Evolutionary conservation across 2,888 invertebrate species (phyloP).

Genomic region (Epinotia ramella): DNA sequence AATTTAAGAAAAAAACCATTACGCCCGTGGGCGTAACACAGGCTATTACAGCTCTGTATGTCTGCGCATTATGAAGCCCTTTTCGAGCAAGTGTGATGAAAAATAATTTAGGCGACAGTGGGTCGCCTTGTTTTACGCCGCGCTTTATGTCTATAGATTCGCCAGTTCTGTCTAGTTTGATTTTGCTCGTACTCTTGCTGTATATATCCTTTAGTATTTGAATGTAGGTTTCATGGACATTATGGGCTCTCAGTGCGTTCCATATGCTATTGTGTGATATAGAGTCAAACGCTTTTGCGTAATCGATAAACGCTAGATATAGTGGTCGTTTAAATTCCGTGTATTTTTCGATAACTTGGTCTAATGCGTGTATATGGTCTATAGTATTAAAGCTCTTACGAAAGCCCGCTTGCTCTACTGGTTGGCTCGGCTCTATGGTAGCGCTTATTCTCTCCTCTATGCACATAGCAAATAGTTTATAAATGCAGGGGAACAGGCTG

Average conservation of each 20-base stretch:
- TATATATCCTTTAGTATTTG: constrained; percentile 7
- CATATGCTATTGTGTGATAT: not conserved
- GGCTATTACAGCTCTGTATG: too few species aligned
- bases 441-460: constrained; percentile 1
- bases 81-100: too few species aligned
- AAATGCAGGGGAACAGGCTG: not conserved
- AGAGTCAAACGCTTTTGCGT: constrained; percentile 14
- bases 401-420: not conserved
- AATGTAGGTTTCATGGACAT: not conserved
- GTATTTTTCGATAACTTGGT: not conserved
- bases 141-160: too few species aligned
- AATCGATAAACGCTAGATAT: not conserved
- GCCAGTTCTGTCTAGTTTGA: too few species aligned
- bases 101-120: too few species aligned
- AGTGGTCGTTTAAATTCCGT: not conserved
- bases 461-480: not conserved
- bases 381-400: not conserved
- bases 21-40: too few species aligned
- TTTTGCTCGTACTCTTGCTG: not conserved
- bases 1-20: too few species aligned
- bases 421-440: not conserved
- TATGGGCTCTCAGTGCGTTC: not conserved
- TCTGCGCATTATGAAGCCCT: too few species aligned
- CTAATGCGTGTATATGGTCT: not conserved
- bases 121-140: too few species aligned